Conservation (phyloP, 2,888 invertebrate species). For the Pogonocherus hispidulus region DNA sequence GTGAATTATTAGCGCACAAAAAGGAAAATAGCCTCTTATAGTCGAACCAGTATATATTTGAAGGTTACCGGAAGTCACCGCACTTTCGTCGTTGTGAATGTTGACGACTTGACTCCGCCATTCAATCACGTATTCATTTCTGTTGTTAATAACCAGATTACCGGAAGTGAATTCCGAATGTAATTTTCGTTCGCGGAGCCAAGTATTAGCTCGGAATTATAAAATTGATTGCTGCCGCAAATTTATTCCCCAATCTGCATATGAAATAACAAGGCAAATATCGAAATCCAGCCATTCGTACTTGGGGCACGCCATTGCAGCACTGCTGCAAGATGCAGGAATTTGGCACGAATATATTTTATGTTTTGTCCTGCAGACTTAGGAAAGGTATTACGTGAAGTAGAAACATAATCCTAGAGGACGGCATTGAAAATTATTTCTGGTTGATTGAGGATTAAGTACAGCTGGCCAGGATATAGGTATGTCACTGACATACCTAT, state of each 20-base stretch:
- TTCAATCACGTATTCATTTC: conserved; percentile 42
- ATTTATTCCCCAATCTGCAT: conserved; percentile 43
- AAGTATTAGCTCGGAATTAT: conserved; percentile 35
- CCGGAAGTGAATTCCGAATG: conserved; percentile 42
- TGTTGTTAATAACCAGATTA: conserved; percentile 41
- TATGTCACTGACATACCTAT: no score
- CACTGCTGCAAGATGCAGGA: not conserved
- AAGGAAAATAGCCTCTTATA: no score
- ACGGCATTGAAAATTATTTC: no score
- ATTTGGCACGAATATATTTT: not conserved
- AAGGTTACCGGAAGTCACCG: not conserved
- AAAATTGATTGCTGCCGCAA: conserved; percentile 41
- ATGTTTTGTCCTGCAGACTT: not conserved
- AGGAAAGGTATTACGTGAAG: not conserved
- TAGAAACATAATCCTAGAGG: no score
- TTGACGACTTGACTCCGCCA: conserved; percentile 1
- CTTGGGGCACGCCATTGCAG: conserved; percentile 11
- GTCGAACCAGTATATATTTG: no score
- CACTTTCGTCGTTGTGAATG: not conserved
- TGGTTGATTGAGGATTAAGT: no score
- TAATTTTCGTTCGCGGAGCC: conserved; percentile 39
- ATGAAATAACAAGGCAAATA: conserved; percentile 31
- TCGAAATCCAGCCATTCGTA: conserved; percentile 8
- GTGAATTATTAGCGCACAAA: no score
- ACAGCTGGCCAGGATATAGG: no score